Evolutionary conservation across 2,888 invertebrate species (phyloP), one percentile per base, ranked within the genome.

Genomic region (Microctonus brassicae): DNA sequence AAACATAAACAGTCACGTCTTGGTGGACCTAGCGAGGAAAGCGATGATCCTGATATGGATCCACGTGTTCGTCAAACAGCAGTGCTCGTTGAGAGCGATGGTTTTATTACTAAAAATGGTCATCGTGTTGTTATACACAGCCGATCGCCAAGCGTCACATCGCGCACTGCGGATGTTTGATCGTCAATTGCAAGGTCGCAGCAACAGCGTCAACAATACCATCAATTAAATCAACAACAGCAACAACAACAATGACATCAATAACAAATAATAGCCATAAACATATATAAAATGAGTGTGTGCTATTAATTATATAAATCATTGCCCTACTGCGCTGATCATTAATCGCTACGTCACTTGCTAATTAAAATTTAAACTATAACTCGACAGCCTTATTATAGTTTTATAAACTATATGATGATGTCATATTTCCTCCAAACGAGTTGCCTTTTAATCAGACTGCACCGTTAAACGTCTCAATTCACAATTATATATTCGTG

Each of bases 121-220:
- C 95, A 95, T 90, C 94, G 95, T 88, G 96, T 96, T 89, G 95
- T 96, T 89, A 93, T 96, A 88, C 94, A 94, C 90, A 94, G 93
- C 89, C 93, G 94, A 88, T 95, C 95, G 87, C 94, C 95, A 87
- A 94, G 94, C 88, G 92, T 94, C 88, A 94, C 94, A 87, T 95
- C 95, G 83, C 90, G 92, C 86, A 92, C 93, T 82, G 94, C 94
- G 86, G 95, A 95, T 90, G 96, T 96, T 90, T 96, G 95, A 94
- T 93, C 93, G 87, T 91, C 90, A 91, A 90, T 82, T 81, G 80
- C 79, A 80, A 75, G 76, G 80, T 76, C 81, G 73, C 76, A 74
- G 78, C 80, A 57, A 68, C 73, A 73, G 65, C 69, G 69, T 69
- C 76, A 75, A 72, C 73, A 78, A 77, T 75, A 77, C 75, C 73